Base-by-base conservation (phyloP, 2,797 vertebrate genomes). In the Hydrophis major region DNA sequence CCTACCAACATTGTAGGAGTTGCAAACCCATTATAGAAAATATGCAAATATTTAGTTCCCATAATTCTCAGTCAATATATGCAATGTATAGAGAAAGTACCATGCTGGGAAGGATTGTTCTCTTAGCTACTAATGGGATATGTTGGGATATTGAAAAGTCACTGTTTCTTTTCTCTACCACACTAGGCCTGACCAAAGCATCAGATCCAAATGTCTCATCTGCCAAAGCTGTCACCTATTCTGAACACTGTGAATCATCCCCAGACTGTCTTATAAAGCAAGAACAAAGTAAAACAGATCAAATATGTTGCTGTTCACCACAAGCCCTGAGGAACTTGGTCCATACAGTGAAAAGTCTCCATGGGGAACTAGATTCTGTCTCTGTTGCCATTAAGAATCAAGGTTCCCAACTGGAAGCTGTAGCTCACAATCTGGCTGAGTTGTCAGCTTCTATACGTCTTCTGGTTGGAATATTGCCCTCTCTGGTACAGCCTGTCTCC, bases 311-410 rank as follows among this genome's bases (percentile, higher is more conserved):
- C 59, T 91, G 90, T 86, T 91, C 90, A 32, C 3, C 93, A 86
- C 47, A 57, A 66, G 27, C 18, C 20, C 7, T 93, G 50, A 60
- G 74, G 61, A 89, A 86, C 8, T 47, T 91, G 90, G 69, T 25
- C 59, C 69, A 93, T 63, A 74, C 93, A 14, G 50, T 93, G 90
- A 87, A 91, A 66, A 50, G 69, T 50, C 90, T 93, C 53, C 87
- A 55, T 89, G 87, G 69, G 37, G 93, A 91, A 86, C 12, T 93
- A 74, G 59, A 59, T 59, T 89, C 93, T 28, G 69, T 93, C 28
- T 91, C 93, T 20, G 47, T 88, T 16, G 53, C 90, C 69, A 91
- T 93, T 91, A 74, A 47, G 32, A 69, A 89, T 66, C 93, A 93
- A 20, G 87, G 87, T 20, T 89, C 90, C 69, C 90, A 93, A 57